Percentiles rank a stretch among this genome's conserved stretches.
These are phyloP conservation scores for Platycheirus albimanus DNA, from an alignment of 2,888 invertebrate species.

Conservation along the genomic window DNA sequence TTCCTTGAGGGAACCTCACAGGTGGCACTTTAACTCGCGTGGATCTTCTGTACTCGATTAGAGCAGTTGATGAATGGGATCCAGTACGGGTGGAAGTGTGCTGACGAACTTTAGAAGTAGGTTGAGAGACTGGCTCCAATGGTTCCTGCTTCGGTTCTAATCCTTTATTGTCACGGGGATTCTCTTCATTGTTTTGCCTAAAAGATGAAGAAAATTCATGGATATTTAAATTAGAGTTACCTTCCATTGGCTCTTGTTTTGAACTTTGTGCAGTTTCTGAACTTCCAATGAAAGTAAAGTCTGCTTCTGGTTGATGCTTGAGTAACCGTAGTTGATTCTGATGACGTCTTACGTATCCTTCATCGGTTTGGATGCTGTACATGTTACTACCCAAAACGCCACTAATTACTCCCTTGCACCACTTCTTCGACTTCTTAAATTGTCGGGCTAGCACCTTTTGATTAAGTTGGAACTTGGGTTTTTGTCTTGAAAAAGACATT, in stretches of 20 bases:
- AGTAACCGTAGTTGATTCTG: constrained; percentile 18
- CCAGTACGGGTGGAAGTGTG: not conserved
- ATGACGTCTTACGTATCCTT: constrained; percentile 9
- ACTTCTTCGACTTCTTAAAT: constrained; percentile 7
- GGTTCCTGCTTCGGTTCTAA: constrained; percentile 11
- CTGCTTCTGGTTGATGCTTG: constrained; percentile 1
- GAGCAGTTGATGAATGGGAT: not conserved
- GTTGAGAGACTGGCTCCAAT: not conserved
- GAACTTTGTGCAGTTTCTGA: constrained; percentile 1
- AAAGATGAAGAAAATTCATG: constrained; percentile 7
- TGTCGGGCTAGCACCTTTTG: not conserved
- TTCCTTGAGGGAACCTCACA: constrained; percentile 18
- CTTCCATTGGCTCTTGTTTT: constrained; percentile 25
- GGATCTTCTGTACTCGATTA: constrained; percentile 8
- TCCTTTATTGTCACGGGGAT: not conserved
- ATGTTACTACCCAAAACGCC: constrained; percentile 3
- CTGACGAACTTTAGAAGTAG: constrained; percentile 3
- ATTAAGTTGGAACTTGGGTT: constrained; percentile 6
- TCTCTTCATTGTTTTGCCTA: constrained; percentile 3
- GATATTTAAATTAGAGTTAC: not conserved
- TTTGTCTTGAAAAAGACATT: constrained; percentile 24
- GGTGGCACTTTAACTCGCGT: not conserved
- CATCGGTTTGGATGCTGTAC: not conserved
- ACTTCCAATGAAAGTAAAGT: constrained; percentile 6
- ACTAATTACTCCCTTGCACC: constrained; percentile 9